Evolutionary conservation across 2,113 vertebrate genomes (phyloP).

Genomic region (Prochilodus magdalenae): DNA sequence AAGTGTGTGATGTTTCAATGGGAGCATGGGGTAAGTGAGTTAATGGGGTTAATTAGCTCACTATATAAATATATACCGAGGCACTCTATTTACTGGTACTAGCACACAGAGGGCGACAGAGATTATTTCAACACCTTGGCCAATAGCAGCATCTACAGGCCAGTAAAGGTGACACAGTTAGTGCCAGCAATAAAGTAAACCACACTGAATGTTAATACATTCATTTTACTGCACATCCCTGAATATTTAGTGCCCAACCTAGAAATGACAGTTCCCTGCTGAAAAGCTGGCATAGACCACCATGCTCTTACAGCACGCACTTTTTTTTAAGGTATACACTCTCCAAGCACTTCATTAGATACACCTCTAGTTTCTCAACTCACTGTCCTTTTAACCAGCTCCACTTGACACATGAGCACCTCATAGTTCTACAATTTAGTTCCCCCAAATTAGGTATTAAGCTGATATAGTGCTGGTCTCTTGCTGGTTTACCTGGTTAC

Average conservation of each 20-base stretch:
- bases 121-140: neutral
- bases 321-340: too few species aligned
- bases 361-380: too few species aligned
- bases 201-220: neutral
- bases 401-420: too few species aligned
- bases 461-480: too few species aligned
- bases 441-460: too few species aligned
- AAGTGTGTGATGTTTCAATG: neutral
- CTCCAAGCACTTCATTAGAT: too few species aligned
- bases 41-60: neutral
- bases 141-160: slow-evolving; percentile 41
- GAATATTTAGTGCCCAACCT: neutral
- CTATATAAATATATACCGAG: neutral
- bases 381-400: too few species aligned
- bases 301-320: too few species aligned
- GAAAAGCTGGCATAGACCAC: too few species aligned
- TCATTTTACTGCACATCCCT: neutral
- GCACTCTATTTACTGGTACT: neutral
- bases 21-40: neutral
- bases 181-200: neutral
- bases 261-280: neutral
- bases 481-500: too few species aligned
- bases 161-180: slow-evolving; percentile 1
- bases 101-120: neutral
- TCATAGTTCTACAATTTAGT: too few species aligned